Evolutionary conservation across 2,888 invertebrate species (phyloP).

Genomic region (Hypomecis punctinalis): DNA sequence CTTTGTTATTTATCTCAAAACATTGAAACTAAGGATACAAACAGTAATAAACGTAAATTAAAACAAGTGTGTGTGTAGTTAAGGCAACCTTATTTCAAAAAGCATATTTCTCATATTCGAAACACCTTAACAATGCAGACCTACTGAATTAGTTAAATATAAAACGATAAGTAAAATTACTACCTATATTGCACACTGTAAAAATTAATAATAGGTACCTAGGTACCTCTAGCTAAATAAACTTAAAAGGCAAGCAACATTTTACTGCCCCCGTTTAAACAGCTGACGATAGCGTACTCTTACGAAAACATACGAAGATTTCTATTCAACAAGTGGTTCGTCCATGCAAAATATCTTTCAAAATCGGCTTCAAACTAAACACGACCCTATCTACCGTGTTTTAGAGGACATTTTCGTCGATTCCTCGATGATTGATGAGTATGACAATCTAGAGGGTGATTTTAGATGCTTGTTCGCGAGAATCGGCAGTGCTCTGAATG

Average conservation of each 20-base stretch:
- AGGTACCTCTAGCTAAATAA: neutral
- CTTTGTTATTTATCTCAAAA: no score
- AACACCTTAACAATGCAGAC: no score
- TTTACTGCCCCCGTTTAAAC: conserved; percentile 54
- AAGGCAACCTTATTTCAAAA: no score
- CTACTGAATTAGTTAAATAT: no score
- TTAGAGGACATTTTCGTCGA: conserved; percentile 24
- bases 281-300: conserved; percentile 57
- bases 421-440: conserved; percentile 25
- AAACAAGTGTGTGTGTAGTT: no score
- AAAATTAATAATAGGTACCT: no score
- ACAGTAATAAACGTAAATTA: no score
- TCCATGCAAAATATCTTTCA: conserved; percentile 60
- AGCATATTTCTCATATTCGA: no score
- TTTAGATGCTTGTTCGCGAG: conserved; percentile 25
- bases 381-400: conserved; percentile 39
- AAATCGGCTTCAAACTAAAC: conserved; percentile 47
- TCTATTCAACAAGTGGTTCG: conserved; percentile 78
- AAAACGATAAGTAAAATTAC: no score
- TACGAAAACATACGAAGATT: conserved; percentile 78
- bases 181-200: no score
- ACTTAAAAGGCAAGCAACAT: conserved; percentile 48
- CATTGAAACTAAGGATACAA: no score
- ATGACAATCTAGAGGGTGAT: conserved; percentile 25
- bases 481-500: conserved; percentile 21